Percentiles rank a stretch among this genome's conserved stretches.
phyloP scores from a whole-genome alignment of 2,797 vertebrate species.

The Macropus fuliginosus region DNA sequence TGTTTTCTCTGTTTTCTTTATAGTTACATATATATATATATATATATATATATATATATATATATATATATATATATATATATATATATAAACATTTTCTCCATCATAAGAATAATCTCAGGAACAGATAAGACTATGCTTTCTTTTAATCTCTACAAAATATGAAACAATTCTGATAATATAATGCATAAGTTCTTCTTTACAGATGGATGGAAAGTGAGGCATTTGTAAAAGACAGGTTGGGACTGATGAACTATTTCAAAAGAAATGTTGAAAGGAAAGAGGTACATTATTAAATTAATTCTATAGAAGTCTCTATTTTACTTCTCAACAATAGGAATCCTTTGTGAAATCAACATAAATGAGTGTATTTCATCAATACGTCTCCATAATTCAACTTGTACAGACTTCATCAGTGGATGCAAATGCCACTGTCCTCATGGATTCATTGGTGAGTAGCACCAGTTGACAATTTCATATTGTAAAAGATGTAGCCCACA shows the following conservation, averaged over 20 bases:
- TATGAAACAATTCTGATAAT: constrained; percentile 41
- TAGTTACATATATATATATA: constrained; percentile 71
- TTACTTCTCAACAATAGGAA: constrained; percentile 77
- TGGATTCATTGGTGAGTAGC: constrained; percentile 87
- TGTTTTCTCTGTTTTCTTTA: constrained; percentile 63
- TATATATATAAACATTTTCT: constrained; percentile 72
- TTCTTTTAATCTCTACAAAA: constrained; percentile 58
- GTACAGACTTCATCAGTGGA: constrained; percentile 83
- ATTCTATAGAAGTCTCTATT: constrained; percentile 48
- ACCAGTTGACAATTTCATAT: constrained; percentile 23
- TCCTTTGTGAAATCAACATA: constrained; percentile 87
- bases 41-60: constrained; percentile 74
- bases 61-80: constrained; percentile 70
- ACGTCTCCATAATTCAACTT: constrained; percentile 86
- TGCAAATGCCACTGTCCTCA: constrained; percentile 84
- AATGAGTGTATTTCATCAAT: constrained; percentile 87
- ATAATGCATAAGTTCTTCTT: constrained; percentile 45
- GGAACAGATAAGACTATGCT: constrained; percentile 38
- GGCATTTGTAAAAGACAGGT: constrained; percentile 32
- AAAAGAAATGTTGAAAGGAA: constrained; percentile 57
- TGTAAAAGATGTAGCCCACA: constrained; percentile 6
- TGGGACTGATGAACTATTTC: constrained; percentile 50
- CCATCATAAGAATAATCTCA: constrained; percentile 59
- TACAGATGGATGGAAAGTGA: background rate
- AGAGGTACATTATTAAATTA: constrained; percentile 61